These are phyloP conservation scores for Nomada ferruginata DNA, from an alignment of 2,888 invertebrate species.

Conservation along the genomic window DNA sequence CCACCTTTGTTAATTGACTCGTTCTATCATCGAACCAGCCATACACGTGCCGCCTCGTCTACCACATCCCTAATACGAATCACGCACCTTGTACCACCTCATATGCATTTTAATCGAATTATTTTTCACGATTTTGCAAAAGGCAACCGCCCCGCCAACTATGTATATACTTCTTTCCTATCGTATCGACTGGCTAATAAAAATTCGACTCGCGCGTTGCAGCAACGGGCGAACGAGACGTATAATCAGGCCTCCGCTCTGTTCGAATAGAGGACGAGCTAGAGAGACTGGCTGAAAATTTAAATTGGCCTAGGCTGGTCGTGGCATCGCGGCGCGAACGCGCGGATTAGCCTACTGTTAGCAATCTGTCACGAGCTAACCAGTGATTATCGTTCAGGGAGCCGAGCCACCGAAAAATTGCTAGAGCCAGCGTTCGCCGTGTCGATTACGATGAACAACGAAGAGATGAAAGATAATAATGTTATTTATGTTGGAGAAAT, in stretches of 20 bases:
- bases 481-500: neutral
- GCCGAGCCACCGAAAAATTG: slow-evolving; percentile 81
- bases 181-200: slow-evolving; percentile 61
- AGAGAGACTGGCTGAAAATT: slow-evolving; percentile 75
- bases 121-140: slow-evolving; percentile 51
- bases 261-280: slow-evolving; percentile 63
- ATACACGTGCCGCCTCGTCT: slow-evolving; percentile 8
- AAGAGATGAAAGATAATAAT: slow-evolving; percentile 1
- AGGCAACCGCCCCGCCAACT: neutral
- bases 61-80: neutral
- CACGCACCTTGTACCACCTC: slow-evolving; percentile 17
- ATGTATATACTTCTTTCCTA: neutral
- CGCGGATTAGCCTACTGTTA: slow-evolving; percentile 66
- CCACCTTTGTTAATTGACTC: slow-evolving; percentile 58
- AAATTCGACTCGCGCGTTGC: slow-evolving; percentile 71
- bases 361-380: slow-evolving; percentile 59
- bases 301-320: slow-evolving; percentile 79
- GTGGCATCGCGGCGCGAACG: slow-evolving; percentile 59
- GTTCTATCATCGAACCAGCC: slow-evolving; percentile 48
- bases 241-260: slow-evolving; percentile 75
- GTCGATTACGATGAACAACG: neutral
- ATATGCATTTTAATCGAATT: slow-evolving; percentile 67
- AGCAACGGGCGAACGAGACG: slow-evolving; percentile 73
- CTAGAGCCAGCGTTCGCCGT: slow-evolving; percentile 40
- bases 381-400: slow-evolving; percentile 75